A percentile compares a stretch with the other conserved stretches of the same genome.
Evolutionary conservation across 2,797 vertebrate genomes (phyloP).

Genomic region (Nothura maculosa): DNA sequence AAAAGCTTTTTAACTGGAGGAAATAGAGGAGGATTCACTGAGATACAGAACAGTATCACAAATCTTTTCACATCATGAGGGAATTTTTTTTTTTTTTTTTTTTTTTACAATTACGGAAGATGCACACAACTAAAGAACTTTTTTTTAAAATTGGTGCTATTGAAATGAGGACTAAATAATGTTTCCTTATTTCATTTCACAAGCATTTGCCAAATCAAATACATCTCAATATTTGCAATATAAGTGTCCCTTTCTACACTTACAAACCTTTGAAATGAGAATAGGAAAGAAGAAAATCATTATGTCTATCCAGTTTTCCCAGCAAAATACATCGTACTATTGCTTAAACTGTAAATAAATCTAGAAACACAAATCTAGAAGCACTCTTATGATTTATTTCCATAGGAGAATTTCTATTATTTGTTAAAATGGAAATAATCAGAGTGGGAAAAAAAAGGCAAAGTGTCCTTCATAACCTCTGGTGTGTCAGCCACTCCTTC

Average conservation of each 20-base stretch:
- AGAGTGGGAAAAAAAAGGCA: neutral
- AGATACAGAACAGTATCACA: neutral
- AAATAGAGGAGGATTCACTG: neutral
- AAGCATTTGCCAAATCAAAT: neutral
- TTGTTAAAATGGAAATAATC: neutral
- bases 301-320: neutral
- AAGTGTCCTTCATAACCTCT: neutral
- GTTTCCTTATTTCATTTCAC: neutral
- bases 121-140: neutral
- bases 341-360: neutral
- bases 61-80: neutral
- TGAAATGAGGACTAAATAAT: neutral
- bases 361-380: neutral
- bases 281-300: neutral
- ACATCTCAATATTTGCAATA: neutral
- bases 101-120: neutral
- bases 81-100: neutral
- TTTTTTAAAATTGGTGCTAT: neutral
- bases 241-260: neutral
- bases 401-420: neutral
- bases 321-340: neutral
- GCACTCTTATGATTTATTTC: neutral
- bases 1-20: neutral
- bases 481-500: too few species aligned
- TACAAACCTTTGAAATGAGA: neutral